A percentile compares a stretch with the other conserved stretches of the same genome.
Evolutionary conservation across 2,888 invertebrate genomes (phyloP).

Genomic region (Suillia variegata): DNA sequence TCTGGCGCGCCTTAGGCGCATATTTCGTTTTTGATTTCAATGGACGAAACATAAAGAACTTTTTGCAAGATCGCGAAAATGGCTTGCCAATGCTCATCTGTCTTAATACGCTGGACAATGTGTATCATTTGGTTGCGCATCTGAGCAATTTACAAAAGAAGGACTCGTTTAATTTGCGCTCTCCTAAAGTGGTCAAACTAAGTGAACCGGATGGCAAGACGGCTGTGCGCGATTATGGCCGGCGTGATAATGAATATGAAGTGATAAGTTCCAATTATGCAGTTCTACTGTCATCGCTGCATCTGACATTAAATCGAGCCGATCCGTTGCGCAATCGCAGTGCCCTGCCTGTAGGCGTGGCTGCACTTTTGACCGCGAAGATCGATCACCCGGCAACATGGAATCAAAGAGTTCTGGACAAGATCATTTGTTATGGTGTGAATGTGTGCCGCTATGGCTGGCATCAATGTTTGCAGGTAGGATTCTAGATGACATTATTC

Average conservation of each 20-base stretch:
- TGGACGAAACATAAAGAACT: slow-evolving; percentile 43
- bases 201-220: slow-evolving; percentile 42
- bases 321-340: slow-evolving; percentile 50
- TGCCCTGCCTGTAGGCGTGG: slow-evolving; percentile 48
- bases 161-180: slow-evolving; percentile 42
- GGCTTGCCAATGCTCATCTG: slow-evolving; percentile 49
- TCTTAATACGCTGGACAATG: slow-evolving; percentile 46
- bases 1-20: slow-evolving; percentile 48
- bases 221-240: slow-evolving; percentile 40
- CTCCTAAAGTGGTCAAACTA: slow-evolving; percentile 45
- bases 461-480: too few relatives aligned
- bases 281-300: slow-evolving; percentile 42
- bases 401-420: slow-evolving; percentile 50
- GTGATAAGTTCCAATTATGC: slow-evolving; percentile 52
- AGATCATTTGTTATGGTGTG: slow-evolving; percentile 53
- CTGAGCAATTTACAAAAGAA: slow-evolving; percentile 39
- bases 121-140: slow-evolving; percentile 44
- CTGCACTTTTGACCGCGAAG: slow-evolving; percentile 50
- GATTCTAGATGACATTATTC: too few relatives aligned
- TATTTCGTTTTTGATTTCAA: slow-evolving; percentile 55
- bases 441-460: slow-evolving; percentile 49
- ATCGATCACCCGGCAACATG: slow-evolving; percentile 57
- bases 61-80: slow-evolving; percentile 34
- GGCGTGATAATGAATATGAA: slow-evolving; percentile 47
- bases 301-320: slow-evolving; percentile 47